phyloP scores from a whole-genome alignment of 2,113 vertebrate genomes.

The Mustelus asterias region DNA sequence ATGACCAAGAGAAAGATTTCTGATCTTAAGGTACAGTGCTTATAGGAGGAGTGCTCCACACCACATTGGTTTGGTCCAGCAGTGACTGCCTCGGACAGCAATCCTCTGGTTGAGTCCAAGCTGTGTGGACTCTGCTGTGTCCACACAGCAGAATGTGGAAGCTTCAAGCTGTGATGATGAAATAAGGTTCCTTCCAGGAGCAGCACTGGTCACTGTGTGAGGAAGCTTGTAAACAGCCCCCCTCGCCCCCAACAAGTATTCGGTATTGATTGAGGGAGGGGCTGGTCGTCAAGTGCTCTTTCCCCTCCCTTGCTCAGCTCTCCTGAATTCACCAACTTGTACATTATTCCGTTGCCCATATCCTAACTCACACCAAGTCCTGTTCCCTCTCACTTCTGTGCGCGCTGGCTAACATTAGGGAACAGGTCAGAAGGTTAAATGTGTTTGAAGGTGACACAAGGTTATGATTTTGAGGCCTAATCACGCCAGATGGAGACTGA shows the following conservation, averaged over 20 bases:
- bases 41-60: not conserved
- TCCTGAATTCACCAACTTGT: not conserved
- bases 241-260: not conserved
- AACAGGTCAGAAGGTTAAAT: too few species aligned
- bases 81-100: not conserved
- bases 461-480: too few species aligned
- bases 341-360: not conserved
- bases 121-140: too few species aligned
- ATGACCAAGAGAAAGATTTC: not conserved
- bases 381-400: too few species aligned
- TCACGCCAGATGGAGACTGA: too few species aligned
- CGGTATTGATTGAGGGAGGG: not conserved
- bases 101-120: not conserved
- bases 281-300: not conserved
- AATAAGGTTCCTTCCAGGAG: not conserved
- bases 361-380: not conserved
- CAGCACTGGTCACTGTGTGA: not conserved
- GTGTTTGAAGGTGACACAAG: too few species aligned
- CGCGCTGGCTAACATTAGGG: too few species aligned
- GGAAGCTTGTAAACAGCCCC: not conserved
- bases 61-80: too few species aligned
- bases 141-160: not conserved
- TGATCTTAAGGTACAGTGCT: not conserved
- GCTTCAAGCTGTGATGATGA: not conserved
- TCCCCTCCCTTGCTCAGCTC: not conserved